phyloP scores from a whole-genome alignment of 2,113 vertebrate genomes.

The Acanthisitta chloris region DNA sequence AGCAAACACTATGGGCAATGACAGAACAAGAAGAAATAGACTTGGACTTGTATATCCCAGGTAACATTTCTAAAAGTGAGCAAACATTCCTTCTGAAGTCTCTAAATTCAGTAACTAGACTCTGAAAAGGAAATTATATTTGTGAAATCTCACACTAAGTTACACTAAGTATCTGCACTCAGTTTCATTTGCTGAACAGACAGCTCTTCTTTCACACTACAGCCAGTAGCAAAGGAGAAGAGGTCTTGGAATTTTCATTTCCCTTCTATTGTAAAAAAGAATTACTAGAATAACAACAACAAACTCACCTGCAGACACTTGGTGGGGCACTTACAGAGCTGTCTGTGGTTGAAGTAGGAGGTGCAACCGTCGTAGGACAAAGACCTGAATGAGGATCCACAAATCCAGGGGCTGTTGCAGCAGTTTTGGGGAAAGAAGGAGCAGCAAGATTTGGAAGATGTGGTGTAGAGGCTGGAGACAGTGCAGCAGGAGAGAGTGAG shows the following conservation, averaged over 20 bases:
- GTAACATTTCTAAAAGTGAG: background rate
- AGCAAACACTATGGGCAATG: background rate
- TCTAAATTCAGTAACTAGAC: background rate
- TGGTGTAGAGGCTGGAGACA: slow-evolving; percentile 79
- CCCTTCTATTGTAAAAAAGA: background rate
- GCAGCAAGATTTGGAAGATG: slow-evolving; percentile 84
- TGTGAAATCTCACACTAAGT: background rate
- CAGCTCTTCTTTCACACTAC: background rate
- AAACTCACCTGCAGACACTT: slow-evolving; percentile 92
- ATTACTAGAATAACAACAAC: background rate
- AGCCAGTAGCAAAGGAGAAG: background rate
- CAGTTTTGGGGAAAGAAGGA: slow-evolving; percentile 86
- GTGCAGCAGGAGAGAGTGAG: slow-evolving; percentile 78
- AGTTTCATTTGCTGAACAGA: background rate
- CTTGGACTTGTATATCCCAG: background rate
- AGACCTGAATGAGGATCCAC: slow-evolving; percentile 85
- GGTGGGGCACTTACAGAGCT: slow-evolving; percentile 87
- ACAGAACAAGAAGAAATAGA: background rate
- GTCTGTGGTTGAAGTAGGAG: slow-evolving; percentile 78
- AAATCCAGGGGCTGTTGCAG: slow-evolving; percentile 84
- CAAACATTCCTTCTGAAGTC: background rate
- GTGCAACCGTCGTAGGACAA: slow-evolving; percentile 84
- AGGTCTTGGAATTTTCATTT: background rate
- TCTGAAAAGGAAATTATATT: background rate
- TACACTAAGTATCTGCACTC: background rate